Conservation (phyloP, 2,797 vertebrate species). For the Okamejei kenojei region DNA sequence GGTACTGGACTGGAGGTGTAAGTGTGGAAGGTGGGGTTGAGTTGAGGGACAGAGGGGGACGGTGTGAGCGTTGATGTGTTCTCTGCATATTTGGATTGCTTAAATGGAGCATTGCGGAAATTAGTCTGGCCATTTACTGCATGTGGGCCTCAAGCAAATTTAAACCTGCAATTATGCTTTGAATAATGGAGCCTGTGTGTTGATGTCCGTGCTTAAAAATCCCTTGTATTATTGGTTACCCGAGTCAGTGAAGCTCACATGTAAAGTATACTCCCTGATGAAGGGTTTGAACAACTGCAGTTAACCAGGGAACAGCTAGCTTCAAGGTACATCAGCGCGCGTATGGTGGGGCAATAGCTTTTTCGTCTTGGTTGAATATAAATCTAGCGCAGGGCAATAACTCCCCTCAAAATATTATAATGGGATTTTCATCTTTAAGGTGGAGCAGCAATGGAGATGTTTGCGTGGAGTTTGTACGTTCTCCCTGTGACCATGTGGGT, state of each 20-base stretch:
- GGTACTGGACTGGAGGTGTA: slow-evolving; percentile 32
- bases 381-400: neutral
- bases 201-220: too few relatives aligned
- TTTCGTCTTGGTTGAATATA: neutral
- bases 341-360: too few relatives aligned
- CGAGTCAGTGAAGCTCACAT: neutral
- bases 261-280: neutral
- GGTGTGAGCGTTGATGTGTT: neutral
- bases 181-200: neutral
- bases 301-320: neutral
- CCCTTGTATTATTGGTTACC: too few relatives aligned
- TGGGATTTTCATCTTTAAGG: neutral
- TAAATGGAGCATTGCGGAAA: neutral
- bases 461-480: too few relatives aligned
- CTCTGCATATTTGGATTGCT: neutral
- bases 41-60: slow-evolving; percentile 28
- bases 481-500: too few relatives aligned
- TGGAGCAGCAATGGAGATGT: too few relatives aligned
- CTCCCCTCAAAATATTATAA: neutral
- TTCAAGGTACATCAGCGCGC: neutral
- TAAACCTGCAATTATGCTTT: neutral
- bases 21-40: slow-evolving; percentile 29
- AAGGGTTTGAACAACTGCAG: neutral
- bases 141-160: neutral
- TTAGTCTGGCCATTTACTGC: neutral